Base-by-base conservation (phyloP, 1,140 invertebrate species). In the Drosophila sechellia region DNA sequence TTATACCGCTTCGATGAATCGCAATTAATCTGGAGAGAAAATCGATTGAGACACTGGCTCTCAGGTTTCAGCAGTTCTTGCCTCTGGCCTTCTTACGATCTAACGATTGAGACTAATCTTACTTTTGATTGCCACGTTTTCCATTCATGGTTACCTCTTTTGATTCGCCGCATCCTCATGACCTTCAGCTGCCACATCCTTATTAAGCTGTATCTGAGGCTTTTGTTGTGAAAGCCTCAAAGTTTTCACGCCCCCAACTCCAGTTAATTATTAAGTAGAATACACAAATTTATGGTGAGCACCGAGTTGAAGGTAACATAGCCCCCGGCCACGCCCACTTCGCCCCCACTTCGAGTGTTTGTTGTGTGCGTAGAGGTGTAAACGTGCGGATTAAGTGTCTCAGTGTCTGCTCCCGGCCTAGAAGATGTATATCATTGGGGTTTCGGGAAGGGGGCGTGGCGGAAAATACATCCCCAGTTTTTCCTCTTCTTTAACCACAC, bases 351-450 rank as follows among this genome's bases (percentile, higher is more conserved):
- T 39, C 34, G 45, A 48, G 55, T 59, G 43, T 79, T 66, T 85
- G 74, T 76, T 79, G 66, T 89, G 84, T 83, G 71, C 84, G 73
- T 69, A 84, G 84, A 87, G 83, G 83, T 87, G 83, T 87, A 89
- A 89, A 87, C 85, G 84, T 87, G 76, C 66, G 83, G 79, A 87
- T 87, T 87, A 89, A 89, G 83, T 87, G 84, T 79, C 79, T 87
- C 60, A 53, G 61, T 83, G 83, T 87, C 79, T 74, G 79, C 56
- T 63, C 37, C 45, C 25, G 48, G 39, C 35, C 37, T 37, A 59
- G 40, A 57, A 57, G 75, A 75, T 77, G 63, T 81, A 66, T 74
- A 78, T 85, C 63, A 85, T 53, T 83, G 69, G 59, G 42, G 39
- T 42, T 77, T 72, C 52, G 31, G 8, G 31, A 40, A 22, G 31